Percentiles rank a stretch among this genome's conserved stretches.
Conservation (phyloP, 2,113 vertebrate species). For the Cardinalis cardinalis region DNA sequence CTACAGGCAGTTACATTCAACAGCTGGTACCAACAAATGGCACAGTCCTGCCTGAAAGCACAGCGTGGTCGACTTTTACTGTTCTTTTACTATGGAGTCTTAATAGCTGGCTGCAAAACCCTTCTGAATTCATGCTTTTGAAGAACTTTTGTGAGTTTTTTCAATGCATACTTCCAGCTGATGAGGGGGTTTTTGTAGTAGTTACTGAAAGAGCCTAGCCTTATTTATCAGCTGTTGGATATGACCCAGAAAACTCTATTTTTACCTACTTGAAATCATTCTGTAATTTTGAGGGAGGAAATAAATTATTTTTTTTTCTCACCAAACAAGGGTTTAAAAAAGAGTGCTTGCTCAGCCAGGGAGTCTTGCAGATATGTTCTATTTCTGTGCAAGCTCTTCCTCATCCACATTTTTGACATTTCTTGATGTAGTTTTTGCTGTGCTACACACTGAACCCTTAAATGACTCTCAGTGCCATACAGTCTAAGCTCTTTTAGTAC, state of each 20-base stretch:
- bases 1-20: neutral
- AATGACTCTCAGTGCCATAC: neutral
- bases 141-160: conserved; percentile 36
- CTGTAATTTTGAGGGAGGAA: neutral
- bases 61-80: conserved; percentile 23
- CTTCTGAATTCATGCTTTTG: conserved; percentile 24
- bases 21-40: conserved; percentile 36
- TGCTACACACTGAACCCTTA: neutral
- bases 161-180: conserved; percentile 24
- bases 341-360: neutral
- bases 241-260: conserved; percentile 18
- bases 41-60: conserved; percentile 32
- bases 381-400: neutral
- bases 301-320: neutral
- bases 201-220: conserved; percentile 2
- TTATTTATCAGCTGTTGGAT: conserved; percentile 26
- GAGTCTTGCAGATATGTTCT: neutral
- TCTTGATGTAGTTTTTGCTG: neutral
- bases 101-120: conserved; percentile 40
- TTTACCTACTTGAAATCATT: conserved; percentile 8
- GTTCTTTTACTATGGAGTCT: conserved; percentile 1
- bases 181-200: neutral
- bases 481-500: neutral
- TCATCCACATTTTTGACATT: conserved; percentile 11
- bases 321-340: neutral